Base-by-base conservation (phyloP, 2,888 invertebrate species). In the Harmothoe impar region DNA sequence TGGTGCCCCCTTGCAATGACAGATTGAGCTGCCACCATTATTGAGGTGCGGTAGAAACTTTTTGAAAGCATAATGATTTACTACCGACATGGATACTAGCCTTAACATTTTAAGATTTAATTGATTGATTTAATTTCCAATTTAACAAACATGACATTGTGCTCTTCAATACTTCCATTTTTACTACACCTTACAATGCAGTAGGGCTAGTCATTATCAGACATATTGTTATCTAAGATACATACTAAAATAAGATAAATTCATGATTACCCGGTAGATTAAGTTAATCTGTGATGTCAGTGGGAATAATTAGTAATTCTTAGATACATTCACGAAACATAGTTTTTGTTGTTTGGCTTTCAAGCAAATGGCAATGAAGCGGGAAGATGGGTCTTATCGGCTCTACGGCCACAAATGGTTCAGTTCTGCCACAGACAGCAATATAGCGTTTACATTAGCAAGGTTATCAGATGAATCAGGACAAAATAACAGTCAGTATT, bases 351-450 rank as follows among this genome's bases (percentile, higher is more conserved):
- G 43, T 43, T 43, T 43, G 3, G 3, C 3, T 43, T 12, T 62
- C 12, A 62, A 96, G 96, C 96, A 3, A 94, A 94, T 91, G 96
- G 96, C 10, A 96, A 96, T 31, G 96, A 96, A 94, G 1, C 94
- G 95, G 89, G 56, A 91, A 0, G 95, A 96, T 92, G 96, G 96
- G 35, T 93, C 93, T 52, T 96, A 95, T 93, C 95, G 93, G 31
- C 95, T 97, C 7, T 96, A 96, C 94, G 97, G 97, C 20, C 97
- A 96, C 95, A 97, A 97, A 94, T 97, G 97, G 97, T 97, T 97
- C 94, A 96, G 96, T 62, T 97, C 97, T 0, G 97, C 97, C 23
- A 96, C 96, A 15, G 97, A 97, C 94, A 96, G 97, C 5, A 96
- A 97, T 93, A 96, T 97, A 94, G 94, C 96, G 0, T 95, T 97